phyloP scores from a whole-genome alignment of 2,113 vertebrate genomes.

The Bubo blakistoni region DNA sequence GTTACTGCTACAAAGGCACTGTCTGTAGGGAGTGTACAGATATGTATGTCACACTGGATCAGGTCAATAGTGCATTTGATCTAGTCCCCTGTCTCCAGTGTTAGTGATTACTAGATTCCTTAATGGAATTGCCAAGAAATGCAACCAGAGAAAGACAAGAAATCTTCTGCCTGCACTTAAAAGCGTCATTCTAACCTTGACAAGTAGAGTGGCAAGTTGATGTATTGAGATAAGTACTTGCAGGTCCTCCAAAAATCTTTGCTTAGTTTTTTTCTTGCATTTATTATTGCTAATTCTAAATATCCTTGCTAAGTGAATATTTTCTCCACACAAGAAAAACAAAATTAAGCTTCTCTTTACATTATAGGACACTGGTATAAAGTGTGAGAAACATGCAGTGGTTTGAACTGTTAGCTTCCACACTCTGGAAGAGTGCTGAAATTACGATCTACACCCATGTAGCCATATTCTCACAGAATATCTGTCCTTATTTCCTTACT shows the following conservation, averaged over 20 bases:
- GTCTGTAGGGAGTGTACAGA: not conserved
- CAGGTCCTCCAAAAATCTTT: not conserved
- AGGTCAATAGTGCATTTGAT: not conserved
- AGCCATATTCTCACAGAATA: not conserved
- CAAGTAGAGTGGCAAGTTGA: not conserved
- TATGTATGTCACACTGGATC: not conserved
- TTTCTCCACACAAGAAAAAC: not conserved
- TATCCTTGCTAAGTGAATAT: not conserved
- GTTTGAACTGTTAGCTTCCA: not conserved
- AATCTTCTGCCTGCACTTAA: not conserved
- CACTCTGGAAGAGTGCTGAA: not conserved
- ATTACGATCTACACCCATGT: not conserved
- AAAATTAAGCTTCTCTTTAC: not conserved
- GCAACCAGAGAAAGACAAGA: not conserved
- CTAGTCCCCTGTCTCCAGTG: not conserved
- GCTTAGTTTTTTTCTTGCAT: not conserved
- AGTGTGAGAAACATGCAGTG: not conserved
- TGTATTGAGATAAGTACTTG: not conserved
- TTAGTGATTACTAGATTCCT: not conserved
- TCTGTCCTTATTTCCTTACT: not conserved
- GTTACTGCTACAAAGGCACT: not conserved
- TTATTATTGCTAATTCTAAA: not conserved
- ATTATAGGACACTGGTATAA: not conserved
- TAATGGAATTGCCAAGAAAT: not conserved
- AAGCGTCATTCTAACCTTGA: not conserved